Conservation (phyloP, 2,888 invertebrate genomes). For the Volucella inflata region DNA sequence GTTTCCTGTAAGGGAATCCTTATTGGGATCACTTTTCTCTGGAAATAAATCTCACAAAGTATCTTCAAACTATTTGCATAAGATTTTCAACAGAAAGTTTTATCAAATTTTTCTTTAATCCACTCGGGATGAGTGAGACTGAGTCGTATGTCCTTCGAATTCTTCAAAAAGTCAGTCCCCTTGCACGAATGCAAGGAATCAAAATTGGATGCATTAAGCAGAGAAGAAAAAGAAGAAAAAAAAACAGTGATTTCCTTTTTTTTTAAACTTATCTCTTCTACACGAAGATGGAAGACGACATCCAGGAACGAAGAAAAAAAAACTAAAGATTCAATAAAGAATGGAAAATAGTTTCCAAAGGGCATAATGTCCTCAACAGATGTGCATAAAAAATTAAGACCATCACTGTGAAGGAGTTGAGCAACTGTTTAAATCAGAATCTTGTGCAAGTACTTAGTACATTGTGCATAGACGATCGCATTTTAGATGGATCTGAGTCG, state of each 20-base stretch:
- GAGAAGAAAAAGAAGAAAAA: not conserved
- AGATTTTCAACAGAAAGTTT: constrained; percentile 51
- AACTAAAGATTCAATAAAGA: constrained; percentile 13
- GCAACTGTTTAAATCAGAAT: constrained; percentile 47
- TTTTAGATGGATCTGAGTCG: constrained; percentile 22
- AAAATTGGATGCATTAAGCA: constrained; percentile 23
- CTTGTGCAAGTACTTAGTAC: constrained; percentile 2
- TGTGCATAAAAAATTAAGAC: constrained; percentile 58
- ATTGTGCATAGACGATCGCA: constrained; percentile 42
- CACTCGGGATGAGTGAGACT: constrained; percentile 29
- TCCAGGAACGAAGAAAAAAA: not conserved
- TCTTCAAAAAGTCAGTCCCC: constrained; percentile 16
- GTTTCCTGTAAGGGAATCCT: constrained; percentile 26
- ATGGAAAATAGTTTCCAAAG: constrained; percentile 28
- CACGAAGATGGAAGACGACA: not conserved
- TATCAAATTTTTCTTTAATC: constrained; percentile 54
- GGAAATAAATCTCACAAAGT: constrained; percentile 55
- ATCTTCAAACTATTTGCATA: constrained; percentile 68
- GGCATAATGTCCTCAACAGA: constrained; percentile 58
- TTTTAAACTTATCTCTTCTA: not conserved
- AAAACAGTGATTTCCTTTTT: too few relatives aligned
- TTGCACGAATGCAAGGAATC: constrained; percentile 31
- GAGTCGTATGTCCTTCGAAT: constrained; percentile 7
- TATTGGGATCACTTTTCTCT: constrained; percentile 35
- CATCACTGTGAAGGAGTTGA: constrained; percentile 24